Conservation (phyloP, 2,797 vertebrate genomes). For the Simalia tracyae region DNA sequence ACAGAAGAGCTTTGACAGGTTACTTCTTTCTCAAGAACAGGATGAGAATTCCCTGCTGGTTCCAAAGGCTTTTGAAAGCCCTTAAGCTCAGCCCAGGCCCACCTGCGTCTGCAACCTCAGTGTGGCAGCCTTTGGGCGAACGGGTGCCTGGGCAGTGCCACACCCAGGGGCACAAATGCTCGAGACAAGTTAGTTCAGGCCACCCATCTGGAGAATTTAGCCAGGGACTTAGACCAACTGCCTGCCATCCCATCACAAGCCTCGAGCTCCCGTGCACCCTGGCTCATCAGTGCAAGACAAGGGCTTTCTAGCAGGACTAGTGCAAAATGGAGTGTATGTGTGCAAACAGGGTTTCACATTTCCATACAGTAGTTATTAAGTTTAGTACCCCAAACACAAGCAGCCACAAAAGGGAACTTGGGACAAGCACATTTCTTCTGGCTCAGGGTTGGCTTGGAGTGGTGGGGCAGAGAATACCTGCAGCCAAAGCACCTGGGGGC, state of each 20-base stretch:
- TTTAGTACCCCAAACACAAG: not conserved
- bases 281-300: not conserved
- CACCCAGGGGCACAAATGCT: too few relatives aligned
- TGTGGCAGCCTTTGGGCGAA: not conserved
- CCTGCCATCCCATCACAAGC: not conserved
- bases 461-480: not conserved
- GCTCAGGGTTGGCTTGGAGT: not conserved
- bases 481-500: too few relatives aligned
- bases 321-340: not conserved
- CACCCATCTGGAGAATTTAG: constrained; percentile 50
- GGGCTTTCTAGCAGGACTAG: not conserved
- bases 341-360: not conserved
- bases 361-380: not conserved
- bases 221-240: not conserved
- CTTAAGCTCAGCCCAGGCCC: not conserved
- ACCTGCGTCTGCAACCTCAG: not conserved
- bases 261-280: not conserved
- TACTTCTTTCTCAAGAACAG: not conserved
- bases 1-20: not conserved
- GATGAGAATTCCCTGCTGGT: not conserved
- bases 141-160: not conserved
- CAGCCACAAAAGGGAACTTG: not conserved
- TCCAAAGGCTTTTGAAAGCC: not conserved
- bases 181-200: not conserved
- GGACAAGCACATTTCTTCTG: not conserved